Evolutionary conservation across 2,888 invertebrate genomes (phyloP).

Genomic region (Glomeris marginata): DNA sequence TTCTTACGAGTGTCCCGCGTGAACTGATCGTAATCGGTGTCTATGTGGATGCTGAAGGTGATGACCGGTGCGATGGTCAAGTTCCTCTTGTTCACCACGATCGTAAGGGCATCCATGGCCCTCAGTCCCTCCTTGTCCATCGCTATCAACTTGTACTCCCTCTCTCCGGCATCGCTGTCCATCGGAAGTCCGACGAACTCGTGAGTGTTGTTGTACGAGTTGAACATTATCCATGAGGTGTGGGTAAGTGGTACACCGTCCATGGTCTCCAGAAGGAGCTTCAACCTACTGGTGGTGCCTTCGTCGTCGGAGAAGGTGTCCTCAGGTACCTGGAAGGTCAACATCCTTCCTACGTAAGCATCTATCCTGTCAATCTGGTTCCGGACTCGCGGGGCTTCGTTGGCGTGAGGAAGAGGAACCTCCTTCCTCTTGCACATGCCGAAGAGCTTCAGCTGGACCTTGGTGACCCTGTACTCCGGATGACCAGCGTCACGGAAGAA

Average conservation of each 20-base stretch:
- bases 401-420: conserved; percentile 40
- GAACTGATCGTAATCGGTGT: conserved; percentile 43
- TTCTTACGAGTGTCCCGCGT: conserved; percentile 44
- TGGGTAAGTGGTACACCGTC: conserved; percentile 50
- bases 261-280: conserved; percentile 53
- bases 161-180: conserved; percentile 50
- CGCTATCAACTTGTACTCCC: conserved; percentile 56
- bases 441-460: conserved; percentile 47
- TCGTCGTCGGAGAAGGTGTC: conserved; percentile 84
- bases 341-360: conserved; percentile 64
- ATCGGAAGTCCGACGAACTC: conserved; percentile 77
- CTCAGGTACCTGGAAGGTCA: conserved; percentile 65
- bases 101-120: conserved; percentile 62
- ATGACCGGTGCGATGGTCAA: conserved; percentile 41
- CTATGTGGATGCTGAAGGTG: conserved; percentile 65
- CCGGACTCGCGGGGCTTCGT: conserved; percentile 58
- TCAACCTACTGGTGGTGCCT: conserved; percentile 53
- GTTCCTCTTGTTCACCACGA: conserved; percentile 51
- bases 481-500: conserved; percentile 44
- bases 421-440: conserved; percentile 14
- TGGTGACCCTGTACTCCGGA: conserved; percentile 48
- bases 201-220: conserved; percentile 52
- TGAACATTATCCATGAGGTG: conserved; percentile 76
- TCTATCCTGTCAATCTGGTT: conserved; percentile 74
- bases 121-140: conserved; percentile 56